Percentiles rank a stretch among this genome's conserved stretches.
These are phyloP conservation scores for Oedothorax gibbosus DNA, from an alignment of 1,140 invertebrate species.

Conservation along the genomic window DNA sequence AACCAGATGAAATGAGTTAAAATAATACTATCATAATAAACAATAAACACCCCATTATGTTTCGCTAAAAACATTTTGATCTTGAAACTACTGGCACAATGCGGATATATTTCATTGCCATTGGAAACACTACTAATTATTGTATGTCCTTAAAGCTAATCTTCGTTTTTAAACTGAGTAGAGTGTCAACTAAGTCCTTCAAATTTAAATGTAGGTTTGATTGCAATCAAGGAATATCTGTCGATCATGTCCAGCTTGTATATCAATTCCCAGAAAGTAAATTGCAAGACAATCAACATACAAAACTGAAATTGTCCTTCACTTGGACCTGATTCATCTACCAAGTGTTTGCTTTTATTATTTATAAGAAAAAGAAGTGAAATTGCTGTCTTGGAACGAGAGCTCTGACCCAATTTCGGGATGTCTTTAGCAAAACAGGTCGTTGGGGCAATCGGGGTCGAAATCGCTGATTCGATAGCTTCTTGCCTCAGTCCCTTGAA, in stretches of 20 bases:
- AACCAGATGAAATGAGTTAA: no score
- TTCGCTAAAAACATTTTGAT: no score
- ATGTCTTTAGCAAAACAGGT: conserved; percentile 40
- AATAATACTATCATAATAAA: no score
- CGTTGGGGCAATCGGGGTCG: conserved; percentile 56
- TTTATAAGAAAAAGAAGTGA: conserved; percentile 36
- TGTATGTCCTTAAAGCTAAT: no score
- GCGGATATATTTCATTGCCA: no score
- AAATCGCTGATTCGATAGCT: conserved; percentile 56
- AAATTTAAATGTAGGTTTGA: no score
- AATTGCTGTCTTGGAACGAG: conserved; percentile 45
- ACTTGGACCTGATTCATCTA: neutral
- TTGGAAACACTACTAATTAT: no score
- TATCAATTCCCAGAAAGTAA: conserved; percentile 2
- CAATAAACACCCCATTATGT: no score
- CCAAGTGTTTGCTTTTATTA: conserved; percentile 7
- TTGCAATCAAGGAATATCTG: neutral
- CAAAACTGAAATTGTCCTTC: conserved; percentile 32
- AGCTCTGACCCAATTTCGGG: conserved; percentile 52
- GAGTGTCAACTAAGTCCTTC: no score
- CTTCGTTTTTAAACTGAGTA: no score
- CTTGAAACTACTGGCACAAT: no score
- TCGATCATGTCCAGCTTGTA: conserved; percentile 12
- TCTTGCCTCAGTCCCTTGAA: conserved; percentile 39
- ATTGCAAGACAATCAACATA: conserved; percentile 20